Evolutionary conservation across 1,140 invertebrate genomes (phyloP), one percentile per base, ranked within the genome.

Genomic region (Dolichoris vasculosae): DNA sequence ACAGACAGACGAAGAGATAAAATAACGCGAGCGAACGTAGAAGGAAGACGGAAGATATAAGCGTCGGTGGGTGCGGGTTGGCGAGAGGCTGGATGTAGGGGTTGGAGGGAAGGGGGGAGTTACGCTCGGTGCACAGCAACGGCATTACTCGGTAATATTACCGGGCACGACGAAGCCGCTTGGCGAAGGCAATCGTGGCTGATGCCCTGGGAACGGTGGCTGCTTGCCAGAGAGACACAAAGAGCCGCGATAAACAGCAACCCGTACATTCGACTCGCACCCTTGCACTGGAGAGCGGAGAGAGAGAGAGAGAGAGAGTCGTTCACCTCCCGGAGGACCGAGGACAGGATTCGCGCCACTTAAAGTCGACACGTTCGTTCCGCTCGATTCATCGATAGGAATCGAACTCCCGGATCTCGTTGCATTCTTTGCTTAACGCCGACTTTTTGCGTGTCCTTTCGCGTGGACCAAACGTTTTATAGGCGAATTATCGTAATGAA

Each of bases 81-180:
- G 43, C 8, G 40, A 8, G 13, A 30, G 15, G n/a, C n/a, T n/a
- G n/a, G n/a, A n/a, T n/a, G n/a, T n/a, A n/a, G n/a, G n/a, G n/a
- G n/a, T n/a, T n/a, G n/a, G n/a, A n/a, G n/a, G n/a, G n/a, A 11
- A 11, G 38, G 73, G 35, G 73, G 26, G 13, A 6, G 71, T 8
- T 73, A n/a, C 71, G 46, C 75, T 30, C 75, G 0, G 38, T 20
- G 26, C 46, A n/a, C 43, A 51, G 43, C 69, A 76, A 48, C 17
- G 64, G 30, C 69, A 71, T 82, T 82, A 40, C 81, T 40, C 30
- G 48, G 81, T 59, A 73, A 82, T 82, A 73, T 17, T 26, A 35
- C 30, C 30, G 26, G 46, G 64, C 46, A 59, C 23, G 26, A 32
- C 32, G 51, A 26, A 11, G 40, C 46, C 17, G n/a, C 46, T 51